Evolutionary conservation across 2,797 vertebrate genomes (phyloP), one percentile per base, ranked within the genome.

Genomic region (Crypturellus tataupa): DNA sequence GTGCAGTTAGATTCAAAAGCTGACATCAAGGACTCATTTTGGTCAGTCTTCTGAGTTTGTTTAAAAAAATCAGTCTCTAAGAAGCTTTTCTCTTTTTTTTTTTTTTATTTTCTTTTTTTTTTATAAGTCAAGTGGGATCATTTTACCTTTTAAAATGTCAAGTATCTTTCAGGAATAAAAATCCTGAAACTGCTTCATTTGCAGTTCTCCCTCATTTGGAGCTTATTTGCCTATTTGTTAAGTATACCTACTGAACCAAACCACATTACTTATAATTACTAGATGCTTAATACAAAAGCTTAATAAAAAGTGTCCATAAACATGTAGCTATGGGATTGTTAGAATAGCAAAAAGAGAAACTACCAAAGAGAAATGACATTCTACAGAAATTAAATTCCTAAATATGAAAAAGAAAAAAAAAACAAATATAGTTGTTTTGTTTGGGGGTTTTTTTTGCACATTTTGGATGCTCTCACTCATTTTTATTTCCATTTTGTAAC

Each of bases 111-210:
- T 90, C 83, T 44, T 93, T 88, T 55, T 55, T 19, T 44, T 67
- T 82, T 31, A 19, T 89, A 93, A 95, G 40, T 96, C 86, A 92
- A 94, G 76, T 96, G 70, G 77, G 77, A 95, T 86, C 83, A 83
- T 94, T 95, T 83, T 93, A 89, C 51, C 65, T 95, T 94, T 97
- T 84, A 68, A 95, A 97, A 95, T 96, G 67, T 95, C 91, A 91
- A 76, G 67, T 85, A 31, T 87, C 46, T 94, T 95, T 94, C 59
- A n/a, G 91, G 90, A 91, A 80, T 56, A 80, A 91, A 80, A 59
- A 80, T 88, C 81, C 65, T 95, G 58, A 88, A 87, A 93, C 87
- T 93, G 46, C 70, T 93, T 92, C 86, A 94, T 97, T 95, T 96
- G 59, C 55, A 91, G 62, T 96, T 96, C 80, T 95, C 55, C 93